phyloP scores from a whole-genome alignment of 2,113 vertebrate species.

The Nerophis ophidion region DNA sequence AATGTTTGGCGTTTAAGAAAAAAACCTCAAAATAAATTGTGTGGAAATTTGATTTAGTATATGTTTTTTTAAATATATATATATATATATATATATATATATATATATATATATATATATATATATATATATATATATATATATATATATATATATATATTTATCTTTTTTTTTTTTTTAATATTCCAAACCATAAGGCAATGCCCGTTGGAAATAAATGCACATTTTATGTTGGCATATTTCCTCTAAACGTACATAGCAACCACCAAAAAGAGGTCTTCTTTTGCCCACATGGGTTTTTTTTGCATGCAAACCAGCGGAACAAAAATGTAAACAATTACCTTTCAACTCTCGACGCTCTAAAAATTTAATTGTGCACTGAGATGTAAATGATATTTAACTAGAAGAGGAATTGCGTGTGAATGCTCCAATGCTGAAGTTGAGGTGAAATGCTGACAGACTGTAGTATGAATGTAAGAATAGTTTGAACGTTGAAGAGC shows the following conservation, averaged over 20 bases:
- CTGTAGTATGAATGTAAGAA: too few species aligned
- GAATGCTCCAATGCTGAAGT: too few species aligned
- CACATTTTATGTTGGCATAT: neutral
- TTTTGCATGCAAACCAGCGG: slow-evolving; percentile 24
- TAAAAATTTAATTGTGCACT: slow-evolving; percentile 1
- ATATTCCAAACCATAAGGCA: neutral
- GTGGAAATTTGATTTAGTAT: neutral
- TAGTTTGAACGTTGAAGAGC: too few species aligned
- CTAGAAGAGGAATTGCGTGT: too few species aligned
- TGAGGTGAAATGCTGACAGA: too few species aligned
- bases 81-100: too few species aligned
- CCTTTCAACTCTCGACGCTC: neutral
- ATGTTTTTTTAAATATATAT: neutral
- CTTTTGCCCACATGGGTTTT: neutral
- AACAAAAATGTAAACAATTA: slow-evolving; percentile 22
- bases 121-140: too few species aligned
- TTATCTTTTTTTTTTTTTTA: neutral
- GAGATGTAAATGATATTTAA: slow-evolving; percentile 32
- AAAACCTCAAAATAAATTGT: neutral
- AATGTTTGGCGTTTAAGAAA: neutral
- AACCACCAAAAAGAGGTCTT: neutral
- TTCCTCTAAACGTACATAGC: neutral
- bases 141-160: too few species aligned
- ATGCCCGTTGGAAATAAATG: neutral
- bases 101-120: too few species aligned